Evolutionary conservation across 2,113 vertebrate species (phyloP).

Genomic region (Cynopterus brachyotis): DNA sequence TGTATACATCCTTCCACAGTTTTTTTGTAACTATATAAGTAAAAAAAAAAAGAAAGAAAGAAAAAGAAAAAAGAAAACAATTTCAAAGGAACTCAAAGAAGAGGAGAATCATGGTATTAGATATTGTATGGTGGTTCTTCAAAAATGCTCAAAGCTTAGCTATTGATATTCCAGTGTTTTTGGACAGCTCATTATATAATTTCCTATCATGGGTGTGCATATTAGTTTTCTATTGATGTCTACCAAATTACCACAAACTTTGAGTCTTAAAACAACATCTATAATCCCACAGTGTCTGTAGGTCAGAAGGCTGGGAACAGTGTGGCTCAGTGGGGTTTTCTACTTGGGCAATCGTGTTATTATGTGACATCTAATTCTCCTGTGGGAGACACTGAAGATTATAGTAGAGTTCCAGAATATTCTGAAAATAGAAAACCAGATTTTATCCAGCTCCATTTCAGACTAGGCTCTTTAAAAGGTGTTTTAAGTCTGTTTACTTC

Average conservation of each 20-base stretch:
- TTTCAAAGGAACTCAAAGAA: neutral
- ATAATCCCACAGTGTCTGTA: neutral
- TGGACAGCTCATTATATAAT: neutral
- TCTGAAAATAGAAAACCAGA: neutral
- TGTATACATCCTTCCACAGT: constrained; percentile 10
- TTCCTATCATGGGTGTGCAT: neutral
- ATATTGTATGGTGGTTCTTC: neutral
- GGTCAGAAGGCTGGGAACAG: neutral
- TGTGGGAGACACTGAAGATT: neutral
- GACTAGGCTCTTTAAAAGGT: neutral
- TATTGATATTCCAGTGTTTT: neutral
- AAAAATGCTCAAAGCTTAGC: constrained; percentile 7
- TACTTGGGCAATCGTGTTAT: neutral
- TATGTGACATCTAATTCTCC: neutral
- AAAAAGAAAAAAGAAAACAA: neutral
- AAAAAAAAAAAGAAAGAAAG: neutral
- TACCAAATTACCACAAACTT: neutral
- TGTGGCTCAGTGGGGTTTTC: neutral
- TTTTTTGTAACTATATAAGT: neutral
- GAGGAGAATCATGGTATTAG: neutral
- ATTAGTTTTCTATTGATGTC: neutral
- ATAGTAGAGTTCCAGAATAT: neutral
- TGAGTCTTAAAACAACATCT: neutral
- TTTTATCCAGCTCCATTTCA: constrained; percentile 6
- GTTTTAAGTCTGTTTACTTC: neutral